A percentile compares a stretch with the other conserved stretches of the same genome.
Conservation (phyloP, 2,888 invertebrate species). For the Campaea margaritaria region DNA sequence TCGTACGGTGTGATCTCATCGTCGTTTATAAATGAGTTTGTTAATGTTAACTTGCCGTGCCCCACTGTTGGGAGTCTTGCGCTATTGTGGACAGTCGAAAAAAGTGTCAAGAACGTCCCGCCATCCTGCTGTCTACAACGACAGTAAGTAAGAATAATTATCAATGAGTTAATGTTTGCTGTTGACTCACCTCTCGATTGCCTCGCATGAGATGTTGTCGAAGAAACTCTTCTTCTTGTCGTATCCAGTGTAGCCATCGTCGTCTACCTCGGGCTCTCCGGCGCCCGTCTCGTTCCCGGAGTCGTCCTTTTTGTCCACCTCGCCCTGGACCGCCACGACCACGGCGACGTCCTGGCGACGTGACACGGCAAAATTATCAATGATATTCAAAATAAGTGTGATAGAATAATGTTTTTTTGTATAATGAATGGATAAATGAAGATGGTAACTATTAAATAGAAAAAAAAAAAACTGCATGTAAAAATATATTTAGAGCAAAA, state of each 20-base stretch:
- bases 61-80: too few relatives aligned
- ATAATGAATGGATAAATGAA: too few relatives aligned
- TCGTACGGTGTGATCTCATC: constrained; percentile 93
- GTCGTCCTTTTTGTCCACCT: constrained; percentile 94
- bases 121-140: too few relatives aligned
- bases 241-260: constrained; percentile 91
- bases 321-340: constrained; percentile 69
- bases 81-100: too few relatives aligned
- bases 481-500: too few relatives aligned
- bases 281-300: constrained; percentile 95
- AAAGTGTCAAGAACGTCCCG: too few relatives aligned
- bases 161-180: too few relatives aligned
- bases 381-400: neutral
- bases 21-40: constrained; percentile 68
- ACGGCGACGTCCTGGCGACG: constrained; percentile 50
- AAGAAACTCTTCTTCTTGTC: constrained; percentile 99
- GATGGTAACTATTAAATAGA: too few relatives aligned
- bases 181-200: constrained; percentile 92
- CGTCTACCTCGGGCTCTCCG: constrained; percentile 92
- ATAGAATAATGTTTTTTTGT: too few relatives aligned
- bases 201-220: constrained; percentile 99
- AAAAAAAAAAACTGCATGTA: too few relatives aligned
- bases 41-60: too few relatives aligned
- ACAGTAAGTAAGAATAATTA: too few relatives aligned
- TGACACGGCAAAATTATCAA: constrained; percentile 23